These are phyloP conservation scores for Brachionus manjavacas DNA, from an alignment of 1,140 invertebrate genomes.

Conservation along the genomic window DNA sequence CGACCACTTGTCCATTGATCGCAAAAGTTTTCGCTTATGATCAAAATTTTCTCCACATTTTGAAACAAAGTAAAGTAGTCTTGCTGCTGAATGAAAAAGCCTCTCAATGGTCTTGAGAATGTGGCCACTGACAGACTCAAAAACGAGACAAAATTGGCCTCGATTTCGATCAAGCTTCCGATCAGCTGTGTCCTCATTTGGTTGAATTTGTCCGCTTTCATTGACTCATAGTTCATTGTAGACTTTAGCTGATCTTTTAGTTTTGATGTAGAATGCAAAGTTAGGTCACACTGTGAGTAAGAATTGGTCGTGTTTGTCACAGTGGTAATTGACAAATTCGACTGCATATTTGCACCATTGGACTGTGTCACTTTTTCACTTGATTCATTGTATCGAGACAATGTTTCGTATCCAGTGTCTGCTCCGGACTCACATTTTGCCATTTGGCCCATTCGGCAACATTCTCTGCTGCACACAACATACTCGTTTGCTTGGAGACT, in stretches of 20 bases:
- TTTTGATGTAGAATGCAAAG: not conserved
- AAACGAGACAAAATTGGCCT: slow-evolving; percentile 31
- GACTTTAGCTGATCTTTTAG: not conserved
- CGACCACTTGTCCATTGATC: slow-evolving; percentile 41
- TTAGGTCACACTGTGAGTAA: slow-evolving; percentile 10
- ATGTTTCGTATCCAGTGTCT: slow-evolving; percentile 8
- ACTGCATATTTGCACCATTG: not conserved
- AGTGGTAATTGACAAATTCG: not conserved
- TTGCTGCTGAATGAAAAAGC: slow-evolving; percentile 38
- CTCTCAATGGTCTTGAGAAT: slow-evolving; percentile 14
- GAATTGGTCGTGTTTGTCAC: slow-evolving; percentile 14
- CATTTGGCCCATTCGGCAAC: not conserved
- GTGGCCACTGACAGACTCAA: slow-evolving; percentile 5
- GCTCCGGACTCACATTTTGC: not conserved
- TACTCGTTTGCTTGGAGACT: not conserved
- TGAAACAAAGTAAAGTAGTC: slow-evolving; percentile 40
- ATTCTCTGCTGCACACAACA: not conserved
- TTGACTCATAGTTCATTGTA: slow-evolving; percentile 8
- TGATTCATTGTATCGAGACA: slow-evolving; percentile 18
- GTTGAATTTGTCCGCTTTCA: slow-evolving; percentile 29
- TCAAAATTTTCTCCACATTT: slow-evolving; percentile 31
- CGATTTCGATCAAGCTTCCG: slow-evolving; percentile 16
- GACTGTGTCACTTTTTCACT: not conserved
- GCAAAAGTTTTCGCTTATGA: slow-evolving; percentile 33
- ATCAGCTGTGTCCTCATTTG: slow-evolving; percentile 16